phyloP scores from a whole-genome alignment of 1,140 invertebrate genomes.

The Lepidotrigona ventralis region DNA sequence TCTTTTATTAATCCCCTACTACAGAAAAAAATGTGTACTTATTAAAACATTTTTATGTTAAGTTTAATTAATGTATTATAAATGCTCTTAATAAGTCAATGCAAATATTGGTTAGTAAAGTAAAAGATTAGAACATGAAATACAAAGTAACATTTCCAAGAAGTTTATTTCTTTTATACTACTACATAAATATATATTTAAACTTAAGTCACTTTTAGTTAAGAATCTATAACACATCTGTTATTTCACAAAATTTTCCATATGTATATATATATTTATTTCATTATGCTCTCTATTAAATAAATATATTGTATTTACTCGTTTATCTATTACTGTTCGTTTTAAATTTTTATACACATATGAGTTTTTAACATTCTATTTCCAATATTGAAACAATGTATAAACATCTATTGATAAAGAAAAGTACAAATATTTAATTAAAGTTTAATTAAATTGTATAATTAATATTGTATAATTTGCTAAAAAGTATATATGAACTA shows the following conservation, averaged over 20 bases:
- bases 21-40: not conserved
- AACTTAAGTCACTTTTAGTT: slow-evolving; percentile 52
- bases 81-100: not conserved
- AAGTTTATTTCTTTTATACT: slow-evolving; percentile 42
- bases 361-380: slow-evolving; percentile 43
- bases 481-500: slow-evolving; percentile 27
- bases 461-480: slow-evolving; percentile 30
- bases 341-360: slow-evolving; percentile 31
- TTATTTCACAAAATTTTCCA: slow-evolving; percentile 44
- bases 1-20: not conserved
- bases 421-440: slow-evolving; percentile 33
- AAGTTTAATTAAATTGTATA: slow-evolving; percentile 36
- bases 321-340: slow-evolving; percentile 30
- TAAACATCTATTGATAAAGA: slow-evolving; percentile 37
- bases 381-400: slow-evolving; percentile 24
- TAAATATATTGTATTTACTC: slow-evolving; percentile 57
- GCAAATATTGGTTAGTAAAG: not conserved
- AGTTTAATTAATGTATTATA: not conserved
- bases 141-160: slow-evolving; percentile 27
- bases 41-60: not conserved
- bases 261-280: slow-evolving; percentile 47
- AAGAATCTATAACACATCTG: slow-evolving; percentile 53
- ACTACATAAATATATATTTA: slow-evolving; percentile 63
- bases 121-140: not conserved
- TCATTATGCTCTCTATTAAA: slow-evolving; percentile 51